Base-by-base conservation (phyloP, 30 jellyfish, hydroid and myxozoan genomes). In the Pelagia noctiluca region DNA sequence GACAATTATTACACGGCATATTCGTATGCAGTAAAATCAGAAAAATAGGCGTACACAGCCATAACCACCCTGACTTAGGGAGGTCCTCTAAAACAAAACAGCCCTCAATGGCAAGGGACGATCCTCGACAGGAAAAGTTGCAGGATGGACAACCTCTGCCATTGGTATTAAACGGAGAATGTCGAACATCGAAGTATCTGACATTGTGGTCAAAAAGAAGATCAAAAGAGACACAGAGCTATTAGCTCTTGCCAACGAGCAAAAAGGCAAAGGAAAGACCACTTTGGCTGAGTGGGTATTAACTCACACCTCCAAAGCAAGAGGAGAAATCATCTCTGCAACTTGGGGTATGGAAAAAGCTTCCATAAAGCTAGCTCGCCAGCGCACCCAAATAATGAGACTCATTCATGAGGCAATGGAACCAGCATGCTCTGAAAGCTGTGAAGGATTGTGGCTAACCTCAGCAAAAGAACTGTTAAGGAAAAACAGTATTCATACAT, bases 51-150 rank as follows among this genome's bases (percentile, higher is more conserved):
- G 2, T 69, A 36, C 88, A 64, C 35, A 65, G 64, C 30, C 3
- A 26, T 23, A 61, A 25, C 22, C 92, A 82, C 63, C 88, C 92
- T 7, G 29, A 82, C 57, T 47, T 82, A 3, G 32, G 34, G 21
- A 53, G 65, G 28, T 82, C 92, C 0, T 87, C 92, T 0, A 37
- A 0, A 38, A 82, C 92, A 16, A 82, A 66, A 48, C 49, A 35
- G 0, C 49, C 74, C 26, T 66, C 26, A 79, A 46, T 19, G 25
- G 92, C 92, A 31, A 38, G 61, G 68, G 68, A 24, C 29, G 79
- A 7, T 22, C 35, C 57, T 48, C 57, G 38, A 12, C 29, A 42
- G 77, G 50, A 38, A 35, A 33, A 0, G 50, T 22, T 26, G 26
- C 82, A n/a, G 50, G 76, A 1, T 18, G 38, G 21, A 29, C 78